A percentile compares a stretch with the other conserved stretches of the same genome.
Conservation (phyloP, 2,797 vertebrate species). For the Gallinago nigripennis region DNA sequence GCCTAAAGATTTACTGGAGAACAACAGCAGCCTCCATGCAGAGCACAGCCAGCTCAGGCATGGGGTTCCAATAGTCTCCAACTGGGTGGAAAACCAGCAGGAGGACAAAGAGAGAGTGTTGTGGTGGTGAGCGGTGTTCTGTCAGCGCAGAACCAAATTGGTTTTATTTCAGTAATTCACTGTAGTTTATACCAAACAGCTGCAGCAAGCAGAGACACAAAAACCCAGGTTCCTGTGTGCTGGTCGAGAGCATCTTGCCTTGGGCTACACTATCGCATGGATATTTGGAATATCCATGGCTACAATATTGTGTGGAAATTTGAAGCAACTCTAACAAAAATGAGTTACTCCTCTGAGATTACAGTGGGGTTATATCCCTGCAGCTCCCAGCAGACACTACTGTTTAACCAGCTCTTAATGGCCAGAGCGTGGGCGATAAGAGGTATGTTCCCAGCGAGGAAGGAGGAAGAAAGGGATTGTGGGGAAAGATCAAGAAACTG, state of each 20-base stretch:
- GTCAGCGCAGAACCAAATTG: rapidly evolving
- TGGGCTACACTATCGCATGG: not conserved
- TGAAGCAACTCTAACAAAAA: not conserved
- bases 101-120: not conserved
- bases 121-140: not conserved
- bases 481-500: not conserved
- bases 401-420: not conserved
- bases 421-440: not conserved
- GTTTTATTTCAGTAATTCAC: not conserved
- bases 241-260: not conserved
- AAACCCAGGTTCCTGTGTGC: not conserved
- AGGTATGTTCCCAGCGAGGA: not conserved
- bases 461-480: not conserved
- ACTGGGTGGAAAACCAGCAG: not conserved
- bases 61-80: not conserved
- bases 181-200: not conserved
- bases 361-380: rapidly evolving
- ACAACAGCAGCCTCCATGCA: rapidly evolving
- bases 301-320: not conserved
- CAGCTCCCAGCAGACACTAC: not conserved
- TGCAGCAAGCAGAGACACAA: not conserved
- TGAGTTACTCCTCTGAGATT: not conserved
- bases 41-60: rapidly evolving
- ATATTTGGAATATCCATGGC: not conserved
- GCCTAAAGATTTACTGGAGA: not conserved